phyloP scores from a whole-genome alignment of 2,888 invertebrate species.

The Idaea straminata region DNA sequence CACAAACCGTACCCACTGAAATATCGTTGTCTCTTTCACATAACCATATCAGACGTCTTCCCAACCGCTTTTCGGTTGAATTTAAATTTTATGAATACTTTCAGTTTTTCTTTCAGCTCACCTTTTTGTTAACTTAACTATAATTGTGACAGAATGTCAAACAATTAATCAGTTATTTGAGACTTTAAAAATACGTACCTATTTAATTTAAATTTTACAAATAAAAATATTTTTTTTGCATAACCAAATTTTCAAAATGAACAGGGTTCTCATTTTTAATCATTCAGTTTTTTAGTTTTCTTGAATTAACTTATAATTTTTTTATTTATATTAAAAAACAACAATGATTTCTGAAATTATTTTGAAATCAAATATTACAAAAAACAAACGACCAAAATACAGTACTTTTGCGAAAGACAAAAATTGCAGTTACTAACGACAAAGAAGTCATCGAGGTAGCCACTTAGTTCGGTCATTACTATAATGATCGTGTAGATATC shows the following conservation, averaged over 20 bases:
- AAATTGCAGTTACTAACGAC: background rate
- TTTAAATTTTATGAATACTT: slow-evolving; percentile 31
- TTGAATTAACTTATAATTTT: too few species aligned
- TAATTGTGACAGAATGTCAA: slow-evolving; percentile 17
- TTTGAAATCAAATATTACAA: too few species aligned
- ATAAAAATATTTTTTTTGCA: background rate
- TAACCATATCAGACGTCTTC: slow-evolving; percentile 39
- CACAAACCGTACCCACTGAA: slow-evolving; percentile 45
- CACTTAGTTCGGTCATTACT: background rate
- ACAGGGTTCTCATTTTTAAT: too few species aligned
- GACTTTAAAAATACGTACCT: background rate
- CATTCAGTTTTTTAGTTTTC: too few species aligned
- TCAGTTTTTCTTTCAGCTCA: slow-evolving; percentile 27
- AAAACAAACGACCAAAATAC: too few species aligned
- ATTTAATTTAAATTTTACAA: background rate
- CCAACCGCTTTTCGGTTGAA: slow-evolving; percentile 38
- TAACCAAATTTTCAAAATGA: too few species aligned
- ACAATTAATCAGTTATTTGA: slow-evolving; percentile 10
- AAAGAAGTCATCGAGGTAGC: background rate
- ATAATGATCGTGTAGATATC: background rate
- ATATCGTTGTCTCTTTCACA: slow-evolving; percentile 61
- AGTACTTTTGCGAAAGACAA: background rate
- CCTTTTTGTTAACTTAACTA: slow-evolving; percentile 9
- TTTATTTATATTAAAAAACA: too few species aligned
- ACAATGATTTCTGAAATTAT: too few species aligned